A percentile compares a stretch with the other conserved stretches of the same genome.
Evolutionary conservation across 2,113 vertebrate genomes (phyloP).

Genomic region (Tyrannus savana): DNA sequence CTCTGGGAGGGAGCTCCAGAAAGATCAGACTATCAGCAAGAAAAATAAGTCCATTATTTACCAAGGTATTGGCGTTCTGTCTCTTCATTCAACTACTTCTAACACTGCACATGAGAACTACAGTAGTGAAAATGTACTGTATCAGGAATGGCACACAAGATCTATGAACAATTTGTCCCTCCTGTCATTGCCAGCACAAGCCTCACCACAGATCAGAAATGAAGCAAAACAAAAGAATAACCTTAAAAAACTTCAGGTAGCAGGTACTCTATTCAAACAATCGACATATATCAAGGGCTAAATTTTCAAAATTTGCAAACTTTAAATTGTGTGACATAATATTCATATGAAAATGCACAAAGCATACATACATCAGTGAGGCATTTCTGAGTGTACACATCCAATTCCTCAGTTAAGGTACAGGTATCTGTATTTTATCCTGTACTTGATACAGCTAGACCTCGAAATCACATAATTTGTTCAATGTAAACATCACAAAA

Average conservation of each 20-base stretch:
- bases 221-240: constrained; percentile 10
- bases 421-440: background rate
- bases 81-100: constrained; percentile 55
- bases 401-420: background rate
- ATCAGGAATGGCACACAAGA: constrained; percentile 51
- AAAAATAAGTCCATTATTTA: constrained; percentile 71
- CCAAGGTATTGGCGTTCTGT: constrained; percentile 57
- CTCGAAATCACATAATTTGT: background rate
- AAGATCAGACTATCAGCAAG: constrained; percentile 53
- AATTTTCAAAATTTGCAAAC: background rate
- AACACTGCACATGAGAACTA: constrained; percentile 50
- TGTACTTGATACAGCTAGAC: background rate
- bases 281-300: background rate
- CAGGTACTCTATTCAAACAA: background rate
- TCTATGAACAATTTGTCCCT: constrained; percentile 72
- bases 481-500: background rate
- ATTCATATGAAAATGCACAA: background rate
- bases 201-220: background rate
- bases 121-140: constrained; percentile 56
- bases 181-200: constrained; percentile 55
- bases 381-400: background rate
- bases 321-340: background rate
- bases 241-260: background rate
- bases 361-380: accelerated
- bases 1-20: constrained; percentile 34